Evolutionary conservation across 2,888 invertebrate species (phyloP).

Genomic region (Resseliella maxima): DNA sequence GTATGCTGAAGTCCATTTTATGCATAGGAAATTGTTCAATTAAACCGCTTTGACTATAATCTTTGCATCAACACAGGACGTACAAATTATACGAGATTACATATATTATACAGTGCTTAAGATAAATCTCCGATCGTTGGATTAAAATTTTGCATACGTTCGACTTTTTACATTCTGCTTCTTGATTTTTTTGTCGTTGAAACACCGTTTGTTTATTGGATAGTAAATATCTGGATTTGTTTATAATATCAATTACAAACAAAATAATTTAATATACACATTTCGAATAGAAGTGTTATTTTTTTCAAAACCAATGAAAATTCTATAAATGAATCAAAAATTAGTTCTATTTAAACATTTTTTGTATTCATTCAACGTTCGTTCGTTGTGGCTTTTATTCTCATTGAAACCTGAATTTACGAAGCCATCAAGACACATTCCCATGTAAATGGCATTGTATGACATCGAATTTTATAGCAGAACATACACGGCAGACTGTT

Average conservation of each 20-base stretch:
- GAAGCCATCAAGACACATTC: background rate
- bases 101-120: constrained; percentile 1
- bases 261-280: too few relatives aligned
- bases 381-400: background rate
- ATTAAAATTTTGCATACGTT: background rate
- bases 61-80: constrained; percentile 39
- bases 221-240: too few relatives aligned
- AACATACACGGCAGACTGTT: constrained; percentile 14
- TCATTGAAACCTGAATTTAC: background rate
- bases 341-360: background rate
- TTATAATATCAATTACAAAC: too few relatives aligned
- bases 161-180: background rate
- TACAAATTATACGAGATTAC: constrained; percentile 41
- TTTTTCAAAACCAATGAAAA: too few relatives aligned
- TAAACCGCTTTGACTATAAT: constrained; percentile 24
- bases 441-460: background rate
- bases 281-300: too few relatives aligned
- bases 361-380: background rate
- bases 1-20: background rate
- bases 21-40: constrained; percentile 27
- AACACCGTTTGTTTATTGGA: too few relatives aligned
- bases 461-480: background rate
- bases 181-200: background rate
- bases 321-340: too few relatives aligned
- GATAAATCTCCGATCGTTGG: background rate